Evolutionary conservation across 37 sponge, comb jelly and placozoan species (phyloP).

Genomic region (Tethya wilhelma): DNA sequence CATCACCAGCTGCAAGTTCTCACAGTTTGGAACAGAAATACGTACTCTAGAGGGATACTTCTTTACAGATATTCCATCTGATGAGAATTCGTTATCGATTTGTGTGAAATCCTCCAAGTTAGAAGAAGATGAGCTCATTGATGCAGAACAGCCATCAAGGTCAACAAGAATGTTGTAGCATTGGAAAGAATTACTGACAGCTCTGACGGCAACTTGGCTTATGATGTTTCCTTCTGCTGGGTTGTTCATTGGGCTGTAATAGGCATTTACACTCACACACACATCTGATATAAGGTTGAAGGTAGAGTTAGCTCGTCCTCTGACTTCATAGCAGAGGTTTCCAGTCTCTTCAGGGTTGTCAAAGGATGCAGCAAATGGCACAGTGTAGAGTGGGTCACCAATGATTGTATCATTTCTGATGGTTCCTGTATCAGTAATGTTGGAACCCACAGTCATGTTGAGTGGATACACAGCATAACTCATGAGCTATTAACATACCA

Average conservation of each 20-base stretch:
- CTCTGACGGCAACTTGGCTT: slow-evolving; percentile 38
- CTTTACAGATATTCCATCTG: slow-evolving; percentile 18
- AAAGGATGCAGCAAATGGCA: slow-evolving; percentile 12
- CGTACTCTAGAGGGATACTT: slow-evolving; percentile 36
- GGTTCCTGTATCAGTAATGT: neutral
- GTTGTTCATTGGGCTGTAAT: slow-evolving; percentile 38
- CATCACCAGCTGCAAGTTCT: slow-evolving; percentile 60
- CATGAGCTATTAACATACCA: slow-evolving; percentile 31
- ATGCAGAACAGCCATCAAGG: slow-evolving; percentile 47
- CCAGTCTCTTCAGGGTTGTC: neutral
- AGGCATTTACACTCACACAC: slow-evolving; percentile 68
- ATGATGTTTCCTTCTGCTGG: slow-evolving; percentile 57
- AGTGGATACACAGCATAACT: neutral
- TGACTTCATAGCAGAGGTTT: slow-evolving; percentile 70
- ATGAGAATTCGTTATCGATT: neutral
- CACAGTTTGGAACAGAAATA: slow-evolving; percentile 77
- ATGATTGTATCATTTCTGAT: slow-evolving; percentile 49
- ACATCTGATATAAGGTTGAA: slow-evolving; percentile 67
- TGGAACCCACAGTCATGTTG: neutral
- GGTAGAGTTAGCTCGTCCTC: slow-evolving; percentile 35
- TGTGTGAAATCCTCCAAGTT: neutral
- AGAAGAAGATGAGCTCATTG: neutral
- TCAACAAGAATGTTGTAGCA: slow-evolving; percentile 47
- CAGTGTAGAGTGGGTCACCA: slow-evolving; percentile 67
- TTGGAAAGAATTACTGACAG: slow-evolving; percentile 20